A percentile compares a stretch with the other conserved stretches of the same genome.
These are phyloP conservation scores for Pseudocheirus occidentalis DNA, from an alignment of 2,797 vertebrate genomes.

Conservation along the genomic window DNA sequence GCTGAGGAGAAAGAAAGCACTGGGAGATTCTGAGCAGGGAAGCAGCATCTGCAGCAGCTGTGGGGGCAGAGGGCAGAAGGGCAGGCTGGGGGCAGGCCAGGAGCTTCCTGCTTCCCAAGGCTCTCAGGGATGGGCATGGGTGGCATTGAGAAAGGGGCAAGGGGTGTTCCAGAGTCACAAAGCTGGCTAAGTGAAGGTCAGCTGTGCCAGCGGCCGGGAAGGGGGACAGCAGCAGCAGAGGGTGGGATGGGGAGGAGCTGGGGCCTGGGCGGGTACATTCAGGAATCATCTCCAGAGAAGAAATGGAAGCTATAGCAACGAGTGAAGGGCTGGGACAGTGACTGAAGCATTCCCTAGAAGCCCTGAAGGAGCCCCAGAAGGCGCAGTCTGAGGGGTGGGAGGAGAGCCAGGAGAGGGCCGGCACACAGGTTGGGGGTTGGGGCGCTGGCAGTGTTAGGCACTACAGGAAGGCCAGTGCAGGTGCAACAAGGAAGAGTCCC, in stretches of 20 bases:
- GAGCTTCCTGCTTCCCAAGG: not conserved
- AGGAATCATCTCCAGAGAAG: not conserved
- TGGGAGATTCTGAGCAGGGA: not conserved
- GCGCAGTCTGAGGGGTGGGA: not conserved
- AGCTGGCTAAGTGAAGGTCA: not conserved
- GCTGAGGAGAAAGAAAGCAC: not conserved
- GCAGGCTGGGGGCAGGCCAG: too few relatives aligned
- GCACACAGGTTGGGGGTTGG: not conserved
- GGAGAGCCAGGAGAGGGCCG: not conserved
- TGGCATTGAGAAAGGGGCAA: too few relatives aligned
- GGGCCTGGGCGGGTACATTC: not conserved
- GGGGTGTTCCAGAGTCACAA: too few relatives aligned
- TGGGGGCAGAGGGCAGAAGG: not conserved
- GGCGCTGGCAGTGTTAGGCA: too few relatives aligned
- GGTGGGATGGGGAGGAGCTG: too few relatives aligned
- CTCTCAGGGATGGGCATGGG: not conserved
- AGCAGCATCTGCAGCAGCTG: not conserved
- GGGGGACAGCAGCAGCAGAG: too few relatives aligned
- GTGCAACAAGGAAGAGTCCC: too few relatives aligned
- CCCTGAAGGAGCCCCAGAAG: not conserved
- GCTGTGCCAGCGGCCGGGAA: too few relatives aligned
- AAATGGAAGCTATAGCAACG: not conserved
- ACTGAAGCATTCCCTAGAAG: not conserved
- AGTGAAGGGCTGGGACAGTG: not conserved
- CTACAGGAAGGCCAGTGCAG: not conserved